Conservation (phyloP, 2,797 vertebrate genomes). For the Cottoperca gobio region DNA sequence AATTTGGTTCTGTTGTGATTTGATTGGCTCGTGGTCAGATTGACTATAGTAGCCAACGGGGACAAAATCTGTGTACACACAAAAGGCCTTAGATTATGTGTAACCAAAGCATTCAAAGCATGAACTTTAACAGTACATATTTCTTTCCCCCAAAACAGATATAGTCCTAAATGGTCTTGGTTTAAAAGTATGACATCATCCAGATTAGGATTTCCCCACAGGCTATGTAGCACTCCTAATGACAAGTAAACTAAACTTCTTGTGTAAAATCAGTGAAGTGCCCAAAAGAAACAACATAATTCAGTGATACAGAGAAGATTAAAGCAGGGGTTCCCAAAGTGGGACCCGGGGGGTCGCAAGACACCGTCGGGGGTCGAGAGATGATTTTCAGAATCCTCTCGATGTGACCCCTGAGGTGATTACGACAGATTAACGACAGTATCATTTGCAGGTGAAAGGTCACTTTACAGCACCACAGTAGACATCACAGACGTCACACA, state of each 20-base stretch:
- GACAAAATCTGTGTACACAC: constrained; percentile 19
- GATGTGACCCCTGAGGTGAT: no score
- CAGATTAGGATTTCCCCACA: neutral
- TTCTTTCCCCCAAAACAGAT: neutral
- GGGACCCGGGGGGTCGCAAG: no score
- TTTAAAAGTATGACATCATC: neutral
- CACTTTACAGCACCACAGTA: no score
- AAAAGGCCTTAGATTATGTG: constrained; percentile 13
- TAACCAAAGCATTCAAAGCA: neutral
- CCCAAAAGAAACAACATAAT: no score
- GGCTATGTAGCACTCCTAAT: neutral
- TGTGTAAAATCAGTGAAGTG: no score
- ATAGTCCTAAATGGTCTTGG: neutral
- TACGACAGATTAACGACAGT: no score
- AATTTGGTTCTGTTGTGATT: constrained; percentile 31
- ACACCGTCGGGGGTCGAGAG: no score
- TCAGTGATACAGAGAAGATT: neutral
- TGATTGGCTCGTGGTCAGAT: constrained; percentile 26
- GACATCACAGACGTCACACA: no score
- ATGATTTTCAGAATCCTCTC: no score
- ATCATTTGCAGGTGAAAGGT: no score
- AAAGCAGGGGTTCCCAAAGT: no score
- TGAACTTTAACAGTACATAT: neutral
- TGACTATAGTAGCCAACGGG: constrained; percentile 39
- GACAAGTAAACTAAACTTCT: neutral